Conservation (phyloP, 1,140 invertebrate genomes). For the Drosophila parabipectinata region DNA sequence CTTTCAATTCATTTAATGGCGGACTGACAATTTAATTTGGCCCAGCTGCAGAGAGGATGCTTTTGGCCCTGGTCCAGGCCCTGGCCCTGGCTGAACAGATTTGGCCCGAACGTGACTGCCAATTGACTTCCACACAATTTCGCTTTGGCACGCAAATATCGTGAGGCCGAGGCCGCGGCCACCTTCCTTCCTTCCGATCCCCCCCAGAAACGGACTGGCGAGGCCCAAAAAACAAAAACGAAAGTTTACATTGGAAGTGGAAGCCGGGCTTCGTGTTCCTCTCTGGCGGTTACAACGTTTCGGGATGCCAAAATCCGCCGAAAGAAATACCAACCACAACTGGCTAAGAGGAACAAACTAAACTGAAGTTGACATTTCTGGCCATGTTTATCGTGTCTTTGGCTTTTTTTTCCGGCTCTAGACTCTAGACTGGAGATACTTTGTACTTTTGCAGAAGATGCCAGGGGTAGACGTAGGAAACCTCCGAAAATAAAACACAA, state of each 20-base stretch:
- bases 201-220: conserved; percentile 44
- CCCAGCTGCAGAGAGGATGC: conserved; percentile 29
- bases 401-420: conserved; percentile 1
- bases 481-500: conserved; percentile 5
- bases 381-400: conserved; percentile 58
- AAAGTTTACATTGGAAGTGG: conserved; percentile 62
- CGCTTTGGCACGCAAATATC: conserved; percentile 75
- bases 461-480: conserved; percentile 9
- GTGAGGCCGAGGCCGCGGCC: conserved; percentile 43
- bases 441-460: conserved; percentile 6
- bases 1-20: background rate
- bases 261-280: conserved; percentile 54
- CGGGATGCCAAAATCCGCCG: conserved; percentile 41
- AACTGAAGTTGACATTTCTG: conserved; percentile 62
- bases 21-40: conserved; percentile 77
- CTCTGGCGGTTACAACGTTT: conserved; percentile 54
- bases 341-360: conserved; percentile 9
- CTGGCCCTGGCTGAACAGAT: conserved; percentile 22
- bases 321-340: conserved; percentile 19
- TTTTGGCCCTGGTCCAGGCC: conserved; percentile 32
- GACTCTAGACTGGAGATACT: conserved; percentile 7
- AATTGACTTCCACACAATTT: conserved; percentile 82
- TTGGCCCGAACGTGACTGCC: conserved; percentile 71
- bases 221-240: conserved; percentile 42
- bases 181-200: conserved; percentile 35